Evolutionary conservation across 2,888 invertebrate genomes (phyloP).

Genomic region (Eumacrocentrus americanus): DNA sequence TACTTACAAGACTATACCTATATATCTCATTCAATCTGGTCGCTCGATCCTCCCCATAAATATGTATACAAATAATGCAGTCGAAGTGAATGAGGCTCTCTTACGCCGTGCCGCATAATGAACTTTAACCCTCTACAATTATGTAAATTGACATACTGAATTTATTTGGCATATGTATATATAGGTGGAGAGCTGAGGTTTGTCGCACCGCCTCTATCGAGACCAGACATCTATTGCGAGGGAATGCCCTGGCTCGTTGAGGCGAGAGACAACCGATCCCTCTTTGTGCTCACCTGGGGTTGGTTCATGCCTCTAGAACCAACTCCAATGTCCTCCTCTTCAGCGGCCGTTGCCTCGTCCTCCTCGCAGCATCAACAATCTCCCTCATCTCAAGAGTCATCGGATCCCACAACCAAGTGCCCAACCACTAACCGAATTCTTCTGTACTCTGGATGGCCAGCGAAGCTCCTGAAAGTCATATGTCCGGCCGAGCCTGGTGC

Average conservation of each 20-base stretch:
- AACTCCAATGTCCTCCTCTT: slow-evolving; percentile 53
- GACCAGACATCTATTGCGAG: slow-evolving; percentile 72
- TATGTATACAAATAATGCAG: slow-evolving; percentile 23
- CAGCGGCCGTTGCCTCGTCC: background rate
- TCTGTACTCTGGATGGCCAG: slow-evolving; percentile 78
- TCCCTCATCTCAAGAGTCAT: slow-evolving; percentile 12
- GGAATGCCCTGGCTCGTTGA: slow-evolving; percentile 81
- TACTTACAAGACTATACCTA: background rate
- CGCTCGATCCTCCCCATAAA: slow-evolving; percentile 13
- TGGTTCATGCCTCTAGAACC: slow-evolving; percentile 73
- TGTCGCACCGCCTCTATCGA: slow-evolving; percentile 68
- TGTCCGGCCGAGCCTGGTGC: slow-evolving; percentile 76
- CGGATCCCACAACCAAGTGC: slow-evolving; percentile 64
- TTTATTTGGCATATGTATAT: slow-evolving; percentile 23
- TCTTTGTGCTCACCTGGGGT: slow-evolving; percentile 85
- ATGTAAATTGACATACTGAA: slow-evolving; percentile 52
- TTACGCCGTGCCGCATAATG: slow-evolving; percentile 16
- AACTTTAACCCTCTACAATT: slow-evolving; percentile 13
- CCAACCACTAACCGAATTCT: slow-evolving; percentile 80
- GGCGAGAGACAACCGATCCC: slow-evolving; percentile 78
- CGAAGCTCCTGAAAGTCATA: slow-evolving; percentile 66
- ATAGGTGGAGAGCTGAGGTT: slow-evolving; percentile 71
- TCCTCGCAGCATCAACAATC: slow-evolving; percentile 44
- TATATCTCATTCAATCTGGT: slow-evolving; percentile 10
- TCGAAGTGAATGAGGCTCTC: background rate